Percentiles rank a stretch among this genome's conserved stretches.
Conservation (phyloP, 1,140 invertebrate species). For the Neodiprion pinetum region DNA sequence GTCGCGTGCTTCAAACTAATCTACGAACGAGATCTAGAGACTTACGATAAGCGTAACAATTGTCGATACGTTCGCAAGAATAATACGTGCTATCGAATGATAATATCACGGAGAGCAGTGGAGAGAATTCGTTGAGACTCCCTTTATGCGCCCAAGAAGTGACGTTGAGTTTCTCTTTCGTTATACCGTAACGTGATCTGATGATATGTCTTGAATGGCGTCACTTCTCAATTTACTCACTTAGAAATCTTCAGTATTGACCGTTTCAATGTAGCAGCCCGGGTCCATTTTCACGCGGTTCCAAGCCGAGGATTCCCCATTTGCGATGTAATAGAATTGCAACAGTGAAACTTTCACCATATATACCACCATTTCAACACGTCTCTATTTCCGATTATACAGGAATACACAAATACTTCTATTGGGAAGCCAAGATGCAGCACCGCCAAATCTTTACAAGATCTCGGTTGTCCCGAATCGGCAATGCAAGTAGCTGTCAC, state of each 20-base stretch:
- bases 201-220: not conserved
- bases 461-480: constrained; percentile 34
- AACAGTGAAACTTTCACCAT: too few relatives aligned
- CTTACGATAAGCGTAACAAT: too few relatives aligned
- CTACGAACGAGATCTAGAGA: too few relatives aligned
- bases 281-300: too few relatives aligned
- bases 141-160: too few relatives aligned
- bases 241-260: not conserved
- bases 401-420: constrained; percentile 44
- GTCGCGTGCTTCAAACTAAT: too few relatives aligned
- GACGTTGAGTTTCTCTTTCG: too few relatives aligned
- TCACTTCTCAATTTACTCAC: not conserved
- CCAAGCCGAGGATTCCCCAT: too few relatives aligned
- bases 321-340: too few relatives aligned
- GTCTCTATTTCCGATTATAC: constrained; percentile 29
- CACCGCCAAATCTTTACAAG: constrained; percentile 28
- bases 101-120: constrained; percentile 30
- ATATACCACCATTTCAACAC: too few relatives aligned
- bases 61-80: not conserved
- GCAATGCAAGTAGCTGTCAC: constrained; percentile 27
- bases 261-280: not conserved
- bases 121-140: too few relatives aligned
- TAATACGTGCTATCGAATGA: constrained; percentile 28
- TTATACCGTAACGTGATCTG: not conserved
- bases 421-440: constrained; percentile 41